Evolutionary conservation across 2,888 invertebrate species (phyloP).

Genomic region (Epinotia ramella): DNA sequence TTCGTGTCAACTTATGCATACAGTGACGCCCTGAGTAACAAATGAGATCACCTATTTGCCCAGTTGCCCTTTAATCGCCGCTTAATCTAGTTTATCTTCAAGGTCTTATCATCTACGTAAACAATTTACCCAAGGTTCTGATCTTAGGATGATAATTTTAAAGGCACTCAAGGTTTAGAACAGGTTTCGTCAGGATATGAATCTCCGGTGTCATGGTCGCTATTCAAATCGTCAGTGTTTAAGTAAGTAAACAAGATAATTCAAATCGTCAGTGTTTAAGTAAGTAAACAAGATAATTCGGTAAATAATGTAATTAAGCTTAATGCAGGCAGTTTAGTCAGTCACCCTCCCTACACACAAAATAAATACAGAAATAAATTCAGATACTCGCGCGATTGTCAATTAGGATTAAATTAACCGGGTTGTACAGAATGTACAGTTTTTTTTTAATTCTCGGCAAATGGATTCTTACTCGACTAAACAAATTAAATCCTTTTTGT

Average conservation of each 20-base stretch:
- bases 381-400: too few relatives aligned
- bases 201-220: constrained; percentile 4
- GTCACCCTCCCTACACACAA: too few relatives aligned
- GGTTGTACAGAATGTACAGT: too few relatives aligned
- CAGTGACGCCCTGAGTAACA: constrained; percentile 25
- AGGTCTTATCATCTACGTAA: constrained; percentile 57
- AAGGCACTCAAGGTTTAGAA: constrained; percentile 25
- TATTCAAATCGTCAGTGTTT: background rate
- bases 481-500: too few relatives aligned
- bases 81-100: constrained; percentile 52
- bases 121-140: constrained; percentile 50
- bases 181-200: constrained; percentile 23
- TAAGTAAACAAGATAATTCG: background rate
- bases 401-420: too few relatives aligned
- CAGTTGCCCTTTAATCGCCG: constrained; percentile 60
- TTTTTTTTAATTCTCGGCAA: too few relatives aligned
- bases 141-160: constrained; percentile 31
- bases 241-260: background rate
- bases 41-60: constrained; percentile 62
- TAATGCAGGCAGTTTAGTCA: too few relatives aligned
- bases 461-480: too few relatives aligned
- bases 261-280: background rate
- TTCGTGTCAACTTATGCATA: constrained; percentile 1
- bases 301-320: too few relatives aligned
- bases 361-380: too few relatives aligned